Conservation (phyloP, 2,797 vertebrate species). For the Gymnoscopelus braueri region DNA sequence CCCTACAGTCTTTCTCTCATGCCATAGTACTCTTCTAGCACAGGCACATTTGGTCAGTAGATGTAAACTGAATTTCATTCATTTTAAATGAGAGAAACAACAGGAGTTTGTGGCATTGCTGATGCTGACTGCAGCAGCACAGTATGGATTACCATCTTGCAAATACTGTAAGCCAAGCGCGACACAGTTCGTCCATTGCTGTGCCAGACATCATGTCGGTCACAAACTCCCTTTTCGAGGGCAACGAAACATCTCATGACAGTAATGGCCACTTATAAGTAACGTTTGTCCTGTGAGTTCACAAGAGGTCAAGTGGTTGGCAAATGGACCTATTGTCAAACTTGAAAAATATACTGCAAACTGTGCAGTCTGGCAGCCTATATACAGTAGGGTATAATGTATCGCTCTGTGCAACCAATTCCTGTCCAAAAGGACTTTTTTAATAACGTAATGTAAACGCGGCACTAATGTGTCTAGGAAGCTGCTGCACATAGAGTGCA, state of each 20-base stretch:
- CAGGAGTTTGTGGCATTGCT: conserved; percentile 57
- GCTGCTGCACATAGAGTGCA: conserved; percentile 19
- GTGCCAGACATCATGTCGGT: conserved; percentile 22
- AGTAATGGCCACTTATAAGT: conserved; percentile 53
- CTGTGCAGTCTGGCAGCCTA: conserved; percentile 51
- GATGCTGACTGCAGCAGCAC: conserved; percentile 56
- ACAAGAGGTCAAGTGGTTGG: conserved; percentile 35
- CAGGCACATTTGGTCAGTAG: conserved; percentile 71
- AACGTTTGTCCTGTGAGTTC: conserved; percentile 39
- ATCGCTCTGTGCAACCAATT: conserved; percentile 51
- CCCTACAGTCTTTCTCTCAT: conserved; percentile 45
- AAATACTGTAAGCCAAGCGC: conserved; percentile 49
- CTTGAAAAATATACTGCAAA: conserved; percentile 40
- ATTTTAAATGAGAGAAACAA: conserved; percentile 62
- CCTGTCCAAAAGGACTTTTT: conserved; percentile 49
- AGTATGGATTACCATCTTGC: conserved; percentile 58
- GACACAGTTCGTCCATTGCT: conserved; percentile 13
- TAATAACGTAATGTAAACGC: conserved; percentile 63
- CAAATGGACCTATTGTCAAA: conserved; percentile 51
- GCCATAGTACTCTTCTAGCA: conserved; percentile 48
- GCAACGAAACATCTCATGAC: conserved; percentile 46
- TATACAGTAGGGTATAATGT: conserved; percentile 48
- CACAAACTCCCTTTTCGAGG: conserved; percentile 19
- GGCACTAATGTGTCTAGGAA: conserved; percentile 42
- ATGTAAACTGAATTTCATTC: conserved; percentile 73